phyloP scores from a whole-genome alignment of 2,113 vertebrate genomes.

The Smithornis capensis region DNA sequence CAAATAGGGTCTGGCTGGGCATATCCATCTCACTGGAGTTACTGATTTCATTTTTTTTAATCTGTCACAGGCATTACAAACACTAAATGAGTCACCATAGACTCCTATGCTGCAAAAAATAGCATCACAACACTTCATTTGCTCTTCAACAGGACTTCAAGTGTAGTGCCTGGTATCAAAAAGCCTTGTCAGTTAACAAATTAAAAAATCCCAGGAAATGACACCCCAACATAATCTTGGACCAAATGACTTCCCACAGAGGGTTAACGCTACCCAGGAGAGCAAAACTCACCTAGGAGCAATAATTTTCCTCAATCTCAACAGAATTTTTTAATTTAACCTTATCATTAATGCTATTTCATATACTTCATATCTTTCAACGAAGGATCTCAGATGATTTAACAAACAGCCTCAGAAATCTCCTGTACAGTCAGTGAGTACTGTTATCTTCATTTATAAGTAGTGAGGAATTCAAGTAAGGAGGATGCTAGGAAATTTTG shows the following conservation, averaged over 20 bases:
- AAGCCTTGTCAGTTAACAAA: conserved; percentile 22
- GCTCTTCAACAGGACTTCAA: conserved; percentile 52
- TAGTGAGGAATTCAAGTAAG: neutral
- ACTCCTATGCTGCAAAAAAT: conserved; percentile 35
- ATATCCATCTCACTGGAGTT: neutral
- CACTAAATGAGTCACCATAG: conserved; percentile 40
- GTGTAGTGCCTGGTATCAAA: conserved; percentile 17
- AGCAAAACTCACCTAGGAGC: neutral
- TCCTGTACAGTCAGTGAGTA: neutral
- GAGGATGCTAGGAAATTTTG: conserved; percentile 6
- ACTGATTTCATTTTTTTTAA: conserved; percentile 46
- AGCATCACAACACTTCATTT: conserved; percentile 34
- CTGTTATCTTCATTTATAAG: neutral
- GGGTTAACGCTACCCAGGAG: neutral
- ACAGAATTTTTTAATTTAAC: neutral
- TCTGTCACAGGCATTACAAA: conserved; percentile 43
- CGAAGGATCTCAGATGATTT: neutral
- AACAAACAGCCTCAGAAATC: neutral
- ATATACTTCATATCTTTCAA: neutral
- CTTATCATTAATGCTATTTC: neutral
- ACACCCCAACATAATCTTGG: neutral
- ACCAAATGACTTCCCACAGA: neutral
- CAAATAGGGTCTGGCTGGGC: conserved; percentile 50
- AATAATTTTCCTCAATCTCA: neutral
- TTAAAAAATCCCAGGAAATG: conserved; percentile 18